A percentile compares a stretch with the other conserved stretches of the same genome.
phyloP scores from a whole-genome alignment of 2,888 invertebrate species.

The Flexamia atlantica region DNA sequence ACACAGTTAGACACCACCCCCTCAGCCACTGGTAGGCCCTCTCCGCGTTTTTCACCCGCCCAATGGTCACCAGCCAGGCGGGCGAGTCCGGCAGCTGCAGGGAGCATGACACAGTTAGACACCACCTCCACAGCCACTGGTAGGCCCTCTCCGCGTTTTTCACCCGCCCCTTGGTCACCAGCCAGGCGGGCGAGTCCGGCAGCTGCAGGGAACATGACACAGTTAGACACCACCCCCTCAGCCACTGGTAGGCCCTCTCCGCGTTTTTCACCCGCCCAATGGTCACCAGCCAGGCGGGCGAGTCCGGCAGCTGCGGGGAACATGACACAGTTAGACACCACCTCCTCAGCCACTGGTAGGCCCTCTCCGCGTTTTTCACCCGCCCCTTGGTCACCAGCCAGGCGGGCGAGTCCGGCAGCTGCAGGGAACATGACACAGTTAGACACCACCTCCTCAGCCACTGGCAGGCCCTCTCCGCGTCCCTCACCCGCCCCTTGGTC shows the following conservation, averaged over 20 bases:
- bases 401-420: slow-evolving; percentile 80
- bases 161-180: slow-evolving; percentile 77
- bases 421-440: too few relatives aligned
- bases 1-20: too few relatives aligned
- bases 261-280: slow-evolving; percentile 78
- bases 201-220: too few relatives aligned
- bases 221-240: slow-evolving; percentile 79
- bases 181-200: slow-evolving; percentile 80
- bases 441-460: slow-evolving; percentile 78
- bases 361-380: slow-evolving; percentile 77
- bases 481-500: slow-evolving; percentile 77
- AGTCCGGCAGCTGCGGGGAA: slow-evolving; percentile 80
- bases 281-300: slow-evolving; percentile 79
- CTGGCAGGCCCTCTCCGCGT: slow-evolving; percentile 77
- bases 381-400: slow-evolving; percentile 78
- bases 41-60: slow-evolving; percentile 77
- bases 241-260: slow-evolving; percentile 76
- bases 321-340: too few relatives aligned
- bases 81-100: slow-evolving; percentile 81
- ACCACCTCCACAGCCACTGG: slow-evolving; percentile 78
- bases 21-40: slow-evolving; percentile 77
- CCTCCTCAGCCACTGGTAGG: slow-evolving; percentile 77
- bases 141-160: slow-evolving; percentile 77
- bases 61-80: slow-evolving; percentile 78
- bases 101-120: too few relatives aligned